A percentile compares a stretch with the other conserved stretches of the same genome.
Evolutionary conservation across 2,113 vertebrate species (phyloP).

Genomic region (Himantopus leucocephalus): DNA sequence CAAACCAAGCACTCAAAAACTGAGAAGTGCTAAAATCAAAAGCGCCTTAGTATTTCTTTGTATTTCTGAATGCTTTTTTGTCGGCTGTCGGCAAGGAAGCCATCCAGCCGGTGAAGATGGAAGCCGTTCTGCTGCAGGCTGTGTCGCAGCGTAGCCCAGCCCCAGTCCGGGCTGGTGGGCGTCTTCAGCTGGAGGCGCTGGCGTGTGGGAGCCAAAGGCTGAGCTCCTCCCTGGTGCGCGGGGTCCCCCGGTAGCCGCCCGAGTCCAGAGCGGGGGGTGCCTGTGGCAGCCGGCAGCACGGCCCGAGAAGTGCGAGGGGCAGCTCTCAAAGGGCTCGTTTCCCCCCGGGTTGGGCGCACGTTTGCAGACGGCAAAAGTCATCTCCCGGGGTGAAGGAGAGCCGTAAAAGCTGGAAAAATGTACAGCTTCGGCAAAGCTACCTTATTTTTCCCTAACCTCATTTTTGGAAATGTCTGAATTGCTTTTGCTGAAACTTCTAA

Average conservation of each 20-base stretch:
- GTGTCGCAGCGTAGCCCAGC: background rate
- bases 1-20: too few relatives aligned
- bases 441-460: background rate
- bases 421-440: background rate
- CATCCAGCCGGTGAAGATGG: background rate
- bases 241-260: background rate
- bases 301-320: background rate
- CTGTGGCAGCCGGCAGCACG: fast-evolving
- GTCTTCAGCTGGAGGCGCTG: background rate
- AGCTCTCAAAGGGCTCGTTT: background rate
- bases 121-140: background rate
- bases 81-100: background rate
- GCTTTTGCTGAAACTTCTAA: conserved; percentile 52
- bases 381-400: background rate
- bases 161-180: fast-evolving
- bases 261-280: background rate
- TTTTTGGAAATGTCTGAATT: conserved; percentile 12
- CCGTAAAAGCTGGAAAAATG: background rate
- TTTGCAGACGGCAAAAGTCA: background rate
- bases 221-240: background rate
- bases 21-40: background rate
- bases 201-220: background rate
- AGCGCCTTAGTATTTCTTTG: background rate
- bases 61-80: too few relatives aligned
- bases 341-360: fast-evolving